Percentiles rank a stretch among this genome's conserved stretches.
phyloP scores from a whole-genome alignment of 1,140 invertebrate genomes.

The Drosophila nasuta region DNA sequence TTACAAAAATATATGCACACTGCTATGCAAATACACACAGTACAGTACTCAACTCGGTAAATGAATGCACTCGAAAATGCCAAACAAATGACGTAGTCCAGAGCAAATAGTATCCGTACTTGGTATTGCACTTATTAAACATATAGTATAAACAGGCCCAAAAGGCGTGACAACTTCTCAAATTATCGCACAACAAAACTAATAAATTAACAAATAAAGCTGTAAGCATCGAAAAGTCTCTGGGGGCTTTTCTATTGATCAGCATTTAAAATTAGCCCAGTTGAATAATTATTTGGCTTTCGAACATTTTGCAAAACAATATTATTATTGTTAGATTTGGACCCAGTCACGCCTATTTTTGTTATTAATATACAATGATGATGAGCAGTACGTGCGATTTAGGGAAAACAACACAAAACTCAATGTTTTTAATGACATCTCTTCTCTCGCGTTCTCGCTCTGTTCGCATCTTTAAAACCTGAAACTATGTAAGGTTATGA shows the following conservation, averaged over 20 bases:
- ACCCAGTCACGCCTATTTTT: conserved; percentile 45
- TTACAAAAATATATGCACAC: conserved; percentile 31
- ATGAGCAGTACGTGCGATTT: conserved; percentile 34
- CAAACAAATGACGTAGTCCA: conserved; percentile 35
- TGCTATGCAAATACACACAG: conserved; percentile 22
- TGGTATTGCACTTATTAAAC: background rate
- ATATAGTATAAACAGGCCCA: background rate
- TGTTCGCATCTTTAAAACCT: background rate
- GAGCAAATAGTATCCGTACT: conserved; percentile 23
- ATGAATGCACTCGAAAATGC: conserved; percentile 44
- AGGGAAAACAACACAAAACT: conserved; percentile 12
- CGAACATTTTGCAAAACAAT: conserved; percentile 27
- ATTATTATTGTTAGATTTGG: conserved; percentile 30
- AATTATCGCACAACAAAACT: conserved; percentile 25
- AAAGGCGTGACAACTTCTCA: conserved; percentile 35
- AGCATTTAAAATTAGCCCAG: conserved; percentile 59
- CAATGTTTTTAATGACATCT: background rate
- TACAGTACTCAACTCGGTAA: background rate
- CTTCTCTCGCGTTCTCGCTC: background rate
- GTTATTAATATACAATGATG: conserved; percentile 23
- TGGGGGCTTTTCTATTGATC: conserved; percentile 36
- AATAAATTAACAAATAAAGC: conserved; percentile 7
- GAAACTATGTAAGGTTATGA: conserved; percentile 6
- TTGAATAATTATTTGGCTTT: conserved; percentile 53
- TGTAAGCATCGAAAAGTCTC: background rate